A percentile compares a stretch with the other conserved stretches of the same genome.
Evolutionary conservation across 2,888 invertebrate species (phyloP).

Genomic region (Sycophila texana): DNA sequence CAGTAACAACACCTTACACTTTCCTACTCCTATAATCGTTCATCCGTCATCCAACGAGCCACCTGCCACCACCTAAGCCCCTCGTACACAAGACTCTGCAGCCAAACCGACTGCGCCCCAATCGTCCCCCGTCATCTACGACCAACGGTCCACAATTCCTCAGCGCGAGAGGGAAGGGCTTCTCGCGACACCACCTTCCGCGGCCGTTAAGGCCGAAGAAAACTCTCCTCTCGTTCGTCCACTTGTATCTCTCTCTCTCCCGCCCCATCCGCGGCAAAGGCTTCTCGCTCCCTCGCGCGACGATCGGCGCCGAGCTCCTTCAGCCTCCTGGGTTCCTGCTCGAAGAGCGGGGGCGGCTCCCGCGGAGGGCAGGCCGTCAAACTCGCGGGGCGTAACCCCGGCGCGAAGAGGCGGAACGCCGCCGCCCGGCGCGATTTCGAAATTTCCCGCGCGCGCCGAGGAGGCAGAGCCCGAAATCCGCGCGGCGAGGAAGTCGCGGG

Average conservation of each 20-base stretch:
- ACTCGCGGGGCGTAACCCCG: conserved; percentile 76
- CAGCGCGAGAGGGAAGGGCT: conserved; percentile 17
- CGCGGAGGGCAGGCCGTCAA: conserved; percentile 76
- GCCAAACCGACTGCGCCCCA: neutral
- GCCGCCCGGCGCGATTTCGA: neutral
- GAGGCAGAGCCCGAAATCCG: conserved; percentile 10
- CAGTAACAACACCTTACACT: neutral
- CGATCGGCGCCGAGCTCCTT: conserved; percentile 58
- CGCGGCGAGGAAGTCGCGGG: neutral
- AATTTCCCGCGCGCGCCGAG: conserved; percentile 4
- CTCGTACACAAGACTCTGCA: neutral
- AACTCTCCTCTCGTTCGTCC: neutral
- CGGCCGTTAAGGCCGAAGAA: neutral
- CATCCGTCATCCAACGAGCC: neutral
- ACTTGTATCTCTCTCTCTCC: conserved; percentile 31
- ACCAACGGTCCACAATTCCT: neutral
- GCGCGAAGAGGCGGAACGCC: conserved; percentile 74
- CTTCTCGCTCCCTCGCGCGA: conserved; percentile 11
- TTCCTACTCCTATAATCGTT: neutral
- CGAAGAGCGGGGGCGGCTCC: conserved; percentile 76
- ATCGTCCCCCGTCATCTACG: too few species aligned
- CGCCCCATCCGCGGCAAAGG: neutral
- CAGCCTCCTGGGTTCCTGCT: conserved; percentile 72
- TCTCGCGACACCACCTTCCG: neutral
- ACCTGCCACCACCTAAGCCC: neutral